Evolutionary conservation across 1,140 invertebrate genomes (phyloP), one percentile per base, ranked within the genome.

Genomic region (Drosophila bocki): DNA sequence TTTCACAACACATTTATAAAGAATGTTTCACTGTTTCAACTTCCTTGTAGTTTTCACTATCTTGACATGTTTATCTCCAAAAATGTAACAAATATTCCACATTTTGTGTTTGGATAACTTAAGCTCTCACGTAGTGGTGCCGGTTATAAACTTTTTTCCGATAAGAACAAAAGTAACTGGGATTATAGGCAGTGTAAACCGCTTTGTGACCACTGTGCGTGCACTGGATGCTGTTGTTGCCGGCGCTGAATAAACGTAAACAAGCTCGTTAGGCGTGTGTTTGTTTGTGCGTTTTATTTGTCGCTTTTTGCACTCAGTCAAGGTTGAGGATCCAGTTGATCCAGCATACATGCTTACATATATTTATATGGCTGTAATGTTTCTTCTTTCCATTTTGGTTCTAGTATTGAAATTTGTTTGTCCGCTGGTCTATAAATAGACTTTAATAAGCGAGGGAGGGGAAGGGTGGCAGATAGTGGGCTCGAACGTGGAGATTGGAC

Each of bases 201-300:
- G n/a, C n/a, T 33, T 68, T 33, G 3, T 22, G 8, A 13, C 53
- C 79, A 86, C 69, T 61, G 75, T 82, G 42, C 47, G 19, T 33
- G 42, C 50, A 53, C 32, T 50, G 58, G 44, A 39, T 50, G 60
- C 53, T 67, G 32, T 51, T 72, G 75, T 56, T 78, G 67, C 83
- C 84, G 83, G 83, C 62, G 35, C 54, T 35, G 37, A 67, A 70
- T 64, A 48, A 80, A 83, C 67, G 83, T 88, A 88, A 87, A 88
- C 83, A 87, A 87, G 83, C 86, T 88, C 83, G 80, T 87, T 83
- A 88, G 79, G 69, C 64, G 32, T 53, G 51, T 54, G 32, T 54
- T 35, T 70, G 53, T 47, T 54, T 58, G 56, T 58, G 61, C 35
- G 56, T 37, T 56, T 44, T 60, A 53, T 54, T 33, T 47, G 42